Evolutionary conservation across 1,140 invertebrate species (phyloP).

Genomic region (Chionoecetes opilio): DNA sequence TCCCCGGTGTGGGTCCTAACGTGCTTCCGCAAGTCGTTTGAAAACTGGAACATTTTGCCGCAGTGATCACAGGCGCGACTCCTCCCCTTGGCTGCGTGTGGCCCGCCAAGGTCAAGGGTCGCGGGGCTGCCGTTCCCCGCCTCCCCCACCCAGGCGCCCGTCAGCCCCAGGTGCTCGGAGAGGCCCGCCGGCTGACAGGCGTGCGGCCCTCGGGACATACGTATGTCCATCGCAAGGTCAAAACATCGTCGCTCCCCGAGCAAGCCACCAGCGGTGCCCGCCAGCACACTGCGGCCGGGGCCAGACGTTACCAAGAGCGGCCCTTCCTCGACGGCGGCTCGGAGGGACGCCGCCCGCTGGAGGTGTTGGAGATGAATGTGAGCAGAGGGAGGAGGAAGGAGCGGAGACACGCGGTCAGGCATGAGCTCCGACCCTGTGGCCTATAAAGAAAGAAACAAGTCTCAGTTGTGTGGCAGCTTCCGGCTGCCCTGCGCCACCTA

Average conservation of each 20-base stretch:
- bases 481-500: background rate
- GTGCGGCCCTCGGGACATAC: background rate
- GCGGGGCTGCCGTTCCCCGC: conserved; percentile 54
- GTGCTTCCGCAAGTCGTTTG: conserved; percentile 71
- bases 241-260: conserved; percentile 46
- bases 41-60: conserved; percentile 73
- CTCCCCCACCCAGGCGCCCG: conserved; percentile 41
- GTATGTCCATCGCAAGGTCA: conserved; percentile 56
- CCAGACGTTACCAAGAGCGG: conserved; percentile 55
- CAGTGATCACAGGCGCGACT: conserved; percentile 72
- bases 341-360: conserved; percentile 68
- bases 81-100: conserved; percentile 48
- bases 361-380: conserved; percentile 72
- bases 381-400: conserved; percentile 76
- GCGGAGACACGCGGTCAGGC: conserved; percentile 72
- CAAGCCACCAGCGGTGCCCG: conserved; percentile 48
- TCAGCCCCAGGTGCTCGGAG: conserved; percentile 52
- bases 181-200: conserved; percentile 55
- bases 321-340: conserved; percentile 64
- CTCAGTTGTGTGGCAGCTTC: conserved; percentile 70
- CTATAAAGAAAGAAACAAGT: conserved; percentile 79
- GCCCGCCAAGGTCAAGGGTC: conserved; percentile 43
- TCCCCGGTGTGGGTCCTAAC: conserved; percentile 72
- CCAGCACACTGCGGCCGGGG: conserved; percentile 48
- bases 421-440: conserved; percentile 74